Evolutionary conservation across 2,113 vertebrate species (phyloP), one percentile per base, ranked within the genome.

Genomic region (Romanogobio albipinnatus): DNA sequence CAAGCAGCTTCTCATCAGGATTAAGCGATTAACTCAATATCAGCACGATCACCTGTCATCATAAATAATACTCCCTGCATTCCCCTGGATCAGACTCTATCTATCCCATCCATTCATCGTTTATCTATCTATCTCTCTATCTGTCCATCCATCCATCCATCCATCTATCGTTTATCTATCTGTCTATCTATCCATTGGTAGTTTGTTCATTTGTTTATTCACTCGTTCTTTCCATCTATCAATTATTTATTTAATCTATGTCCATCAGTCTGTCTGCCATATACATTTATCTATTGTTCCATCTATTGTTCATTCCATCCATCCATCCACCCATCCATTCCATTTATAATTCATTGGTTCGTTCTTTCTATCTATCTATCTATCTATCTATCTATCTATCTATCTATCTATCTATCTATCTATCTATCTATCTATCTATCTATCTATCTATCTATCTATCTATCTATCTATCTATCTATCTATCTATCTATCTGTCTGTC

Each of bases 1-100:
- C 74, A 62, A 81, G 58, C 62, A 79, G 29, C 43, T 62, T 13
- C 17, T 86, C 36, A 43, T 87, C 36, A 45, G 22, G 53, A 66
- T 66, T 81, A 80, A 61, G 17, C 29, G 36, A 47, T 82, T 59
- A 58, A 13, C 49, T 86, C 22, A 66, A 66, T 61, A 45, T 17
- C 24, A 39, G 17, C 39, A 49, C 22, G 1, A 76, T 64, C 26
- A 84, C 24, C 49, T 82, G 53, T 43, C 56, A 68, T 43, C 71
- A 76, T 8, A 33, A 62, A 62, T 62, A 8, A 78, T 45, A 14
- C 49, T 51, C 17, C 33, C 36, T 36, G 47, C 36, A 64, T 87
- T 74, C 76, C 29, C 7, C 73, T 76, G 29, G 29, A 86, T n/a
- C 49, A n/a, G 22, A 51, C 7, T 73, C 22, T 47, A 4, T 36